Evolutionary conservation across 30 jellyfish, hydroid and myxozoan genomes (phyloP), one percentile per base, ranked within the genome.

Genomic region (Morbakka virulenta): DNA sequence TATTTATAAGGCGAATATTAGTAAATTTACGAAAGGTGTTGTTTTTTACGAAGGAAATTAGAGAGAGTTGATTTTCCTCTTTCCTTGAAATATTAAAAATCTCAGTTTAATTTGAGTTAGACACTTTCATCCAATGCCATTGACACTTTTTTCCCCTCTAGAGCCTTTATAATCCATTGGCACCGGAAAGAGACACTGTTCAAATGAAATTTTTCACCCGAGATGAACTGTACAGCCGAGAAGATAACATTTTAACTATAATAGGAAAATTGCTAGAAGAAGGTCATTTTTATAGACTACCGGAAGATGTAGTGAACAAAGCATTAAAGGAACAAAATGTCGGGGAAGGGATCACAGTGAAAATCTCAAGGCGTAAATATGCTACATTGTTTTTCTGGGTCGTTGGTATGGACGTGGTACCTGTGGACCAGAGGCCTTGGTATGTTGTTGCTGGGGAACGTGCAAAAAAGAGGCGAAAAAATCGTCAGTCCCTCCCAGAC

Each of bases 381-480:
- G 95, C 31, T 26, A 68, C 75, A 14, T 62, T 84, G 49, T 35
- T 48, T 27, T 84, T 84, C 80, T 84, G 95, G 95, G 89, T 84
- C 1, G 47, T 84, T 48, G 95, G 95, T 4, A 84, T 84, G 95
- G 95, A 84, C 61, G 85, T 84, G 22, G 82, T 57, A 2, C 95
- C 95, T 33, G 32, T 84, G 4, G 95, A 84, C 52, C 85, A 73
- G 25, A 52, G 3, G 64, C n/a, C 20, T 14, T 81, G 93, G 93
- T 81, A 81, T 36, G 85, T 81, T 0, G 35, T 52, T 4, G 95
- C 95, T 2, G 89, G 76, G 9, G 95, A 84, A 29, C 52, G 85
- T 66, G 95, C 95, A 24, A 68, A 50, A 28, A 36, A 72, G 2
- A 27, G 33, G 28, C 53, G 48, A 22, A 50, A 64, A 9, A 41